Percentiles rank a stretch among this genome's conserved stretches.
These are phyloP conservation scores for Thamnaconus septentrionalis DNA, from an alignment of 2,113 vertebrate species.

Conservation along the genomic window DNA sequence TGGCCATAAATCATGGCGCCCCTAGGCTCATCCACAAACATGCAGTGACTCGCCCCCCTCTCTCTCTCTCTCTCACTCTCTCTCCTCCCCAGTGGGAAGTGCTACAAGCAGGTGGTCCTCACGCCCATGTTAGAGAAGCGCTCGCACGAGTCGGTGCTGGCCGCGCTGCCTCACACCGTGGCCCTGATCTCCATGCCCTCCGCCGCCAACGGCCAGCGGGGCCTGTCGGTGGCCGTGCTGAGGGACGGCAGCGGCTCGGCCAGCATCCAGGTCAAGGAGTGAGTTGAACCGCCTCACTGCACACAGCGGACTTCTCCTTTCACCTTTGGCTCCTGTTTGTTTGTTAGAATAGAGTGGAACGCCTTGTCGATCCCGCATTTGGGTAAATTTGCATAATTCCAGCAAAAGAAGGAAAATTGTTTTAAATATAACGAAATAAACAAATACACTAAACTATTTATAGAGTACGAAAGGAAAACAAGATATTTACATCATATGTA, in stretches of 20 bases:
- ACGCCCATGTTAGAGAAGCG: constrained; percentile 91
- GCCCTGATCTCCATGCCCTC: constrained; percentile 93
- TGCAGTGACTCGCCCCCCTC: neutral
- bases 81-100: constrained; percentile 83
- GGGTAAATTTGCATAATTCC: no score
- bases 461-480: no score
- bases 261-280: constrained; percentile 95
- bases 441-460: no score
- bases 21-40: neutral
- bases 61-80: neutral
- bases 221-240: constrained; percentile 86
- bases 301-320: neutral
- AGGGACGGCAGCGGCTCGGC: constrained; percentile 81
- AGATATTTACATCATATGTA: no score
- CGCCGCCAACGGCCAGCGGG: constrained; percentile 85
- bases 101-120: constrained; percentile 92
- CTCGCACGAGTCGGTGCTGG: constrained; percentile 83
- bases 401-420: no score
- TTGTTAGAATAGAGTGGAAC: no score
- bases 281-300: constrained; percentile 65
- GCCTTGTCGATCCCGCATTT: no score
- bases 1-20: neutral
- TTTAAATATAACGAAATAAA: no score
- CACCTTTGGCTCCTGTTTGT: no score
- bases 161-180: constrained; percentile 90